These are phyloP conservation scores for Caranx melampygus DNA, from an alignment of 2,113 vertebrate species.

Conservation along the genomic window DNA sequence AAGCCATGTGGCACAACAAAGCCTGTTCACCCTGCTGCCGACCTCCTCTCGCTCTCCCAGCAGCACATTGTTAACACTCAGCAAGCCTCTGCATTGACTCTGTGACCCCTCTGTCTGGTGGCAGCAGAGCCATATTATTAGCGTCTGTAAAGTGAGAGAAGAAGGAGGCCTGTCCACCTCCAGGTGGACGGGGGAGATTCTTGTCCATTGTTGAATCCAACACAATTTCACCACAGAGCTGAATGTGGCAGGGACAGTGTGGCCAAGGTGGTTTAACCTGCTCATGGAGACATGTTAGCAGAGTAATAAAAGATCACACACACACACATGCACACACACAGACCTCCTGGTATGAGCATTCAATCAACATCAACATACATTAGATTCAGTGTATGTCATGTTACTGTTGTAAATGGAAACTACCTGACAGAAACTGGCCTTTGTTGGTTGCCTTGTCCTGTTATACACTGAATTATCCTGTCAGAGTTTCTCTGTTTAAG, in stretches of 20 bases:
- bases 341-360: no score
- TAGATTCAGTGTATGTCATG: no score
- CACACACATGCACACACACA: neutral
- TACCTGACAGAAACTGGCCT: no score
- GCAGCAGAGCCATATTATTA: conserved; percentile 86
- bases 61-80: conserved; percentile 89
- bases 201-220: neutral
- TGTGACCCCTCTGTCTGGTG: conserved; percentile 83
- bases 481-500: no score
- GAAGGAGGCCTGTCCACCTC: conserved; percentile 33
- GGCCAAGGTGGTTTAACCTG: neutral
- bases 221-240: neutral
- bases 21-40: conserved; percentile 69
- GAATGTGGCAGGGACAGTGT: neutral
- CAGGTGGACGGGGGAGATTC: conserved; percentile 85
- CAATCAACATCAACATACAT: neutral
- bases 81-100: conserved; percentile 86
- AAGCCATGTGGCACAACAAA: conserved; percentile 91
- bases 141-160: conserved; percentile 72
- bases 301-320: neutral
- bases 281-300: neutral
- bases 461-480: no score
- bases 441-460: no score
- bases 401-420: no score
- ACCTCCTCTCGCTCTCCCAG: conserved; percentile 62